Evolutionary conservation across 1,140 invertebrate genomes (phyloP).

Genomic region (Drosophila bipectinata): DNA sequence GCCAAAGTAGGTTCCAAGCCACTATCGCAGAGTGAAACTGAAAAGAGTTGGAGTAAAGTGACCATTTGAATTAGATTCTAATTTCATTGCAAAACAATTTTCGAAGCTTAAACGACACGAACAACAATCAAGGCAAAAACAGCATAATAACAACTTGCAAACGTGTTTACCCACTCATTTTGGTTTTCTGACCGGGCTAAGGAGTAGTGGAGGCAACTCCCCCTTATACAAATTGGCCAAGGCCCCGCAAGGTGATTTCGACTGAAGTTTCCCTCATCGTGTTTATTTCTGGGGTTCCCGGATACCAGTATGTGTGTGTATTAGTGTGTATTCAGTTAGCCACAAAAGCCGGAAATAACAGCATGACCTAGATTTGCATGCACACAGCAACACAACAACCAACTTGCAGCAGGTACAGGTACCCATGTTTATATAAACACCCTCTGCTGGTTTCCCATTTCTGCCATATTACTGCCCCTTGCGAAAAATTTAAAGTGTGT

Average conservation of each 20-base stretch:
- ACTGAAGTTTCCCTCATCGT: constrained; percentile 17
- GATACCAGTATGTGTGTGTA: constrained; percentile 14
- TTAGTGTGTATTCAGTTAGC: constrained; percentile 46
- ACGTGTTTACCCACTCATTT: constrained; percentile 66
- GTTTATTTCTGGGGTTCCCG: constrained; percentile 8
- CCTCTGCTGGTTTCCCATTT: constrained; percentile 7
- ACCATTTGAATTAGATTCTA: constrained; percentile 71
- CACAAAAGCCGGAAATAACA: constrained; percentile 76
- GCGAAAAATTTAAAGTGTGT: constrained; percentile 44
- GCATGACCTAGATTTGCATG: constrained; percentile 70
- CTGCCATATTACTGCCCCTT: constrained; percentile 21
- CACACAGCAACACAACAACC: constrained; percentile 4
- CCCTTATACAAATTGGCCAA: constrained; percentile 67
- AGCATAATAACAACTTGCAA: constrained; percentile 60
- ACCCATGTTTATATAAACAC: constrained; percentile 45
- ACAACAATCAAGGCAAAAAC: constrained; percentile 28
- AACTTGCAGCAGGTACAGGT: constrained; percentile 7
- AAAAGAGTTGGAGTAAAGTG: constrained; percentile 9
- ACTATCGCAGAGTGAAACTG: neutral
- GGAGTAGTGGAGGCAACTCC: neutral
- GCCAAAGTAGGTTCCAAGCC: neutral
- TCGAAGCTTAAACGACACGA: constrained; percentile 56
- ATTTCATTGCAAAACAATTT: constrained; percentile 79
- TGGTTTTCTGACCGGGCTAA: constrained; percentile 29
- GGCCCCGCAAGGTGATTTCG: constrained; percentile 57